Evolutionary conservation across 2,888 invertebrate species (phyloP), one percentile per base, ranked within the genome.

Genomic region (Strigamia transsilvanica): DNA sequence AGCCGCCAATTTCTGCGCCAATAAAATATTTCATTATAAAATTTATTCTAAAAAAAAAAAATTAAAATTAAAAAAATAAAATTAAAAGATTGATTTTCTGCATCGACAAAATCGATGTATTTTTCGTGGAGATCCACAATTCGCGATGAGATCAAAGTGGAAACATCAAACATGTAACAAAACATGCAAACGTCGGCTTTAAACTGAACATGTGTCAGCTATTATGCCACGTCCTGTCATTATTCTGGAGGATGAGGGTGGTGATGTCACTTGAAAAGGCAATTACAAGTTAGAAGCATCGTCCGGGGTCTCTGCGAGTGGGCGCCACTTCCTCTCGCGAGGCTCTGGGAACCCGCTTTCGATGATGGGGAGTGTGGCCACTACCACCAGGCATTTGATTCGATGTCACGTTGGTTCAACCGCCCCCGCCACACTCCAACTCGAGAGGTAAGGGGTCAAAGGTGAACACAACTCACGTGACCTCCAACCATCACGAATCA

Each of bases 151-250:
- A 34, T 34, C 34, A 34, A 34, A 34, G 34, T 34, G 7, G n/a
- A 51, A 51, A 51, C 13, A 51, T n/a, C 3, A 51, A n/a, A 51
- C 13, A n/a, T 9, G 51, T 6, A n/a, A n/a, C 51, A 51, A 51
- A 51, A 51, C 51, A 51, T n/a, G 51, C 51, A 51, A 51, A 51
- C 51, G 10, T 51, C 51, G 10, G 10, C 51, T 51, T 51, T 51
- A 51, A 51, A 51, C 15, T 51, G n/a, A 51, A 51, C 51, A 51
- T 51, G 51, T 51, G 51, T 51, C 51, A n/a, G 51, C 51, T 12
- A 51, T 51, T 51, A 51, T 51, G 51, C 51, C 51, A 51, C 51
- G 51, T 51, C 51, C 51, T 51, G 51, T 51, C 51, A 51, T 51
- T 51, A 51, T 51, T 51, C 13, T 51, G 51, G 51, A 51, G 51